Base-by-base conservation (phyloP, 2,888 invertebrate species). In the Cheilosia urbana region DNA sequence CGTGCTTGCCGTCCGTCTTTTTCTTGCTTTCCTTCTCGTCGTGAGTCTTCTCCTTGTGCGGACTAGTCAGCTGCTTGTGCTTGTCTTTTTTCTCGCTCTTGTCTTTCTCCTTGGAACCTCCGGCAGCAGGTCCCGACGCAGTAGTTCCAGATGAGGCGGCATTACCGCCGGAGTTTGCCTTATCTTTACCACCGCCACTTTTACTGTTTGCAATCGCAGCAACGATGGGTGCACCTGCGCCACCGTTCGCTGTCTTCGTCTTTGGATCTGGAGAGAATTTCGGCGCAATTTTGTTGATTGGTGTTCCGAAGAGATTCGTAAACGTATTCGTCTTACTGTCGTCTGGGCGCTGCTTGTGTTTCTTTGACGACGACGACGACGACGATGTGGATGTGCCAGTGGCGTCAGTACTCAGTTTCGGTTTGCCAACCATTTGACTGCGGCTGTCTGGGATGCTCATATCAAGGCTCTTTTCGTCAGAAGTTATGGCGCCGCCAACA, bases 221-320 rank as follows among this genome's bases (percentile, higher is more conserved):
- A 4, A 82, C 53, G 45, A 76, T 49, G 13, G 73, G 60, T 11
- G 45, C 65, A 27, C 76, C 81, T 15, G 72, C 58, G 47, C 75
- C 83, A 9, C 85, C 87, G 15, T 79, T 85, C n/a, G 81, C 66
- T 7, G 85, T 81, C 55, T 85, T 85, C 0, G 42, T 40, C 40
- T 85, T 85, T 7, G 85, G 80, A 60, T 91, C 91, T 0, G 90
- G 91, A 0, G 90, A 90, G 42, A 88, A 88, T 65, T 96, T 96
- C 3, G 95, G 72, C 1, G 88, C 93, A 45, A 95, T 95, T 90
- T 96, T 97, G 78, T 95, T 95, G 88, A 97, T 95, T 0, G 97
- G 97, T 24, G 96, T 93, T 0, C 97, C 97, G 93, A 98, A 98
- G 53, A 98, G 93, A 89, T 95, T 96, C 62, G 95, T 95, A 92